These are phyloP conservation scores for Heliopora coerulea DNA, from an alignment of 92 coral and sea anemone genomes.

Conservation along the genomic window DNA sequence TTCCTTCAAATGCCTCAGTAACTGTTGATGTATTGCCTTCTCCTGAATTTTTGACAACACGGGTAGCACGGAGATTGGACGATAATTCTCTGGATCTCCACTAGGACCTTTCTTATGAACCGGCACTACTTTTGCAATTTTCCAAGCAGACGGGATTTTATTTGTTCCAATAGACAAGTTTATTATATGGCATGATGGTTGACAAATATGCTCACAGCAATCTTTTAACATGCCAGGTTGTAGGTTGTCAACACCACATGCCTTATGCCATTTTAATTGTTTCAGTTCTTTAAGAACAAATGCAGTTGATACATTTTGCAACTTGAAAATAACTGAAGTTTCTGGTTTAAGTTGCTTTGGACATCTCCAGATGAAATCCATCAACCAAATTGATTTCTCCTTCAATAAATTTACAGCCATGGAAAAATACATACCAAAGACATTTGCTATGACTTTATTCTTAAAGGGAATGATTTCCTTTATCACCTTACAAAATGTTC, in stretches of 20 bases:
- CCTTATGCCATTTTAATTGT: not conserved
- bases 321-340: not conserved
- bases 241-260: not conserved
- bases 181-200: not conserved
- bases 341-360: not conserved
- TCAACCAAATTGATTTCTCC: not conserved
- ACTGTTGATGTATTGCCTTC: no score
- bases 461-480: not conserved
- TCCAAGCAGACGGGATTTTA: no score
- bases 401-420: not conserved
- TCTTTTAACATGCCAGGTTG: slow-evolving; percentile 15
- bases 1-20: no score
- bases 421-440: not conserved
- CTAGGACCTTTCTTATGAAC: no score
- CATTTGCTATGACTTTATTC: not conserved
- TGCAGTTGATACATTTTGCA: not conserved
- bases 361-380: slow-evolving; percentile 1
- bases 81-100: no score
- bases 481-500: slow-evolving; percentile 6
- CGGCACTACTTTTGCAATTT: no score
- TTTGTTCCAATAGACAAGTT: no score
- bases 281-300: slow-evolving; percentile 1
- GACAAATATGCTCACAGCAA: not conserved
- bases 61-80: no score
- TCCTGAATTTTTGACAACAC: no score